Conservation (phyloP, 2,888 invertebrate species). For the Harpalus rufipes region DNA sequence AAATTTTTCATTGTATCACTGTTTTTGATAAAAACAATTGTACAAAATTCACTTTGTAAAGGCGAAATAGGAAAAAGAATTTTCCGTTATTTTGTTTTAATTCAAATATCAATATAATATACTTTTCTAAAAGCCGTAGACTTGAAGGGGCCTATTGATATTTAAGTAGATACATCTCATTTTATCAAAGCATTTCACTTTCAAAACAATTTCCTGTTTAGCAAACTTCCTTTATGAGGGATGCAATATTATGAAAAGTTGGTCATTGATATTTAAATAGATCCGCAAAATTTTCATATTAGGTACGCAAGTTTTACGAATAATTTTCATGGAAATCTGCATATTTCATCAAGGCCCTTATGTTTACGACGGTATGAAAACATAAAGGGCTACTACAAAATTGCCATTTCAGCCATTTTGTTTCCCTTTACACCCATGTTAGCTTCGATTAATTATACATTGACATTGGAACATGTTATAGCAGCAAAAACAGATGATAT, state of each 20-base stretch:
- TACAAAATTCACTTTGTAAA: too few species aligned
- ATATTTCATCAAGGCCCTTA: slow-evolving; percentile 51
- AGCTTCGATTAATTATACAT: slow-evolving; percentile 39
- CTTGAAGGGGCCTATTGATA: too few species aligned
- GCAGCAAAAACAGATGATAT: background rate
- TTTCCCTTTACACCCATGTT: slow-evolving; percentile 36
- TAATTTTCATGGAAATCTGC: slow-evolving; percentile 36
- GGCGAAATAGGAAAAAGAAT: too few species aligned
- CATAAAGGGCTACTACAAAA: slow-evolving; percentile 37
- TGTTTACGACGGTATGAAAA: slow-evolving; percentile 47
- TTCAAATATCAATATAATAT: too few species aligned
- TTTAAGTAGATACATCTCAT: background rate
- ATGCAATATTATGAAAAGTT: slow-evolving; percentile 25
- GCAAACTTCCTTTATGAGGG: slow-evolving; percentile 20
- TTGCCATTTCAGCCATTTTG: slow-evolving; percentile 50
- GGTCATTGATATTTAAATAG: slow-evolving; percentile 49
- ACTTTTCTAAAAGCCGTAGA: too few species aligned
- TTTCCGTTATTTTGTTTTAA: too few species aligned
- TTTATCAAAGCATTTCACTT: background rate
- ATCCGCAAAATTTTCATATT: slow-evolving; percentile 42
- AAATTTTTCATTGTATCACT: too few species aligned
- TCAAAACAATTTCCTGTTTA: slow-evolving; percentile 26
- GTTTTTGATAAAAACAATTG: too few species aligned
- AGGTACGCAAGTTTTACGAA: slow-evolving; percentile 44
- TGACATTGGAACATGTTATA: slow-evolving; percentile 1